Percentiles rank a stretch among this genome's conserved stretches.
phyloP scores from a whole-genome alignment of 2,797 vertebrate genomes.

The Tragopan temminckii region DNA sequence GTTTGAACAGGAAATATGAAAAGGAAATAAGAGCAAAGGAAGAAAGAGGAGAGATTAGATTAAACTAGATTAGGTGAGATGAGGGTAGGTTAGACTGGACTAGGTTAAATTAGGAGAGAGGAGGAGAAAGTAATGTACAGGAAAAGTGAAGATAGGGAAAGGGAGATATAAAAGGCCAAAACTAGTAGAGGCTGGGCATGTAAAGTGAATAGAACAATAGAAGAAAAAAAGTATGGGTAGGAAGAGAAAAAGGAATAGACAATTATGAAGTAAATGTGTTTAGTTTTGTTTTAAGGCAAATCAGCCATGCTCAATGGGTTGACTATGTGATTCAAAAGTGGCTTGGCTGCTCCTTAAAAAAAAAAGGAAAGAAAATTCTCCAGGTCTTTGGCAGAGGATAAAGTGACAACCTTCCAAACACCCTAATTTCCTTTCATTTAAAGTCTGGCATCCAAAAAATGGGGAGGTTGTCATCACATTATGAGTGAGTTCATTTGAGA shows the following conservation, averaged over 20 bases:
- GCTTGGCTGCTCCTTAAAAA: conserved; percentile 48
- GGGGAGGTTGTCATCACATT: conserved; percentile 28
- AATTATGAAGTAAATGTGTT: neutral
- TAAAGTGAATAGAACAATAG: neutral
- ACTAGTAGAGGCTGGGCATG: neutral
- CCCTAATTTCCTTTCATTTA: conserved; percentile 57
- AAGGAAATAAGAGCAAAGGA: neutral
- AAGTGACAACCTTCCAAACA: conserved; percentile 59
- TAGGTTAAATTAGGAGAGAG: too few species aligned
- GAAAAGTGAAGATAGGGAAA: neutral
- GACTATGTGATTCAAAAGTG: conserved; percentile 61
- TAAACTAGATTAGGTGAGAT: neutral
- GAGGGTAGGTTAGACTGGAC: neutral
- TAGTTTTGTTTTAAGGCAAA: neutral
- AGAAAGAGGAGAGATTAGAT: neutral
- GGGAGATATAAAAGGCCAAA: neutral
- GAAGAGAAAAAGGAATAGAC: neutral
- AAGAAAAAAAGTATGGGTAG: neutral
- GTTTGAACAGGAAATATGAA: neutral
- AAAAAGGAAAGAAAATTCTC: conserved; percentile 59
- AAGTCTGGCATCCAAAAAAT: conserved; percentile 45
- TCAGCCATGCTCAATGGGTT: conserved; percentile 25
- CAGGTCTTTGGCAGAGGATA: conserved; percentile 61
- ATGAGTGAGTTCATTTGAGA: conserved; percentile 59
- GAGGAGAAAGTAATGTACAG: neutral